Percentiles rank a stretch among this genome's conserved stretches.
Conservation (phyloP, 2,113 vertebrate genomes). For the Pipa parva region DNA sequence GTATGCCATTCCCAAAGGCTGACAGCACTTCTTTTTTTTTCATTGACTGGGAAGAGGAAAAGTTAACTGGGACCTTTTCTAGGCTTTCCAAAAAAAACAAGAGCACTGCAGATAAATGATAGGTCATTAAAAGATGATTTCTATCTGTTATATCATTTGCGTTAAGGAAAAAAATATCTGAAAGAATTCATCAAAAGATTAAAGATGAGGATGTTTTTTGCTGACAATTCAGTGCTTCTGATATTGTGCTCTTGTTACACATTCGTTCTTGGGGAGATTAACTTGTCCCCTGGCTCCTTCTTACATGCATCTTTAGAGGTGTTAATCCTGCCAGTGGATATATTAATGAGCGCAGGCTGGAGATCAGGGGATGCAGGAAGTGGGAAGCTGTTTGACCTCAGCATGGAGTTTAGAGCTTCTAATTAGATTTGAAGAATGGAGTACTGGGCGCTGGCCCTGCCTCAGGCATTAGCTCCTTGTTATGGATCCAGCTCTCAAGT, state of each 20-base stretch:
- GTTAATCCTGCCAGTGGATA: slow-evolving; percentile 77
- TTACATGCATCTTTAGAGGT: slow-evolving; percentile 73
- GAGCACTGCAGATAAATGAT: no score
- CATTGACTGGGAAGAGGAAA: no score
- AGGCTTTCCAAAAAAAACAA: no score
- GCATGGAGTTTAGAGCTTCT: slow-evolving; percentile 72
- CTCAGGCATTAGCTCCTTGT: slow-evolving; percentile 61
- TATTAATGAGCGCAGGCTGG: slow-evolving; percentile 74
- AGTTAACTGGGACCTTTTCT: no score
- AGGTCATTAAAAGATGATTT: no score
- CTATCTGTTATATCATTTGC: no score
- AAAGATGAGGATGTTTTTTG: no score
- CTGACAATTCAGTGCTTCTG: slow-evolving; percentile 63
- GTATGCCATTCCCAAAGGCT: no score
- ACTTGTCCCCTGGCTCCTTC: slow-evolving; percentile 61
- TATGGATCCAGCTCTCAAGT: slow-evolving; percentile 20
- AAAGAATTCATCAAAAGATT: no score
- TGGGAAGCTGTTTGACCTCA: slow-evolving; percentile 70
- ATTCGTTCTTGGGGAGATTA: slow-evolving; percentile 70
- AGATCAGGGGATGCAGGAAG: slow-evolving; percentile 70
- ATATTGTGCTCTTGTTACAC: slow-evolving; percentile 57
- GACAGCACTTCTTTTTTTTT: no score
- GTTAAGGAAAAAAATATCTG: no score
- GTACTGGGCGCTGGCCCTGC: slow-evolving; percentile 70
- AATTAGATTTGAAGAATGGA: slow-evolving; percentile 71